phyloP scores from a whole-genome alignment of 2,888 invertebrate species.

The Dolichopus griseipennis region DNA sequence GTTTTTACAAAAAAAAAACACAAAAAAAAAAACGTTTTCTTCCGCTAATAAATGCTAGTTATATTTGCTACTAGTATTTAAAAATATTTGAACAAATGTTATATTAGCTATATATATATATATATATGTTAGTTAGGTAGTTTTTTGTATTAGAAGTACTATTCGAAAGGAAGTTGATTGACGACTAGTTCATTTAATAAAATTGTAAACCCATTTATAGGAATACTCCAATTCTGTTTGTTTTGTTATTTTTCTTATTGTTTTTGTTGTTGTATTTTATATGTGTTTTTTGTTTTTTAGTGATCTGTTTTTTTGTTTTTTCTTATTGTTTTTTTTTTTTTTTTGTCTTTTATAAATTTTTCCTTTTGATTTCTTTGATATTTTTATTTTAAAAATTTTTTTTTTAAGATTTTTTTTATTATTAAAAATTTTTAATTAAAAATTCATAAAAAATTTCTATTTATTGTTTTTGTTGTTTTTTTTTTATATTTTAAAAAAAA shows the following conservation, averaged over 20 bases:
- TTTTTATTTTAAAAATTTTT: too few species aligned
- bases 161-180: slow-evolving; percentile 3
- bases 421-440: not conserved
- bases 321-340: not conserved
- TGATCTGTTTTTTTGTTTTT: not conserved
- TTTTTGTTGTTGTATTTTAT: not conserved
- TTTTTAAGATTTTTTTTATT: not conserved
- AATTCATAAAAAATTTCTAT: slow-evolving; percentile 1
- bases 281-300: not conserved
- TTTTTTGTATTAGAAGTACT: not conserved
- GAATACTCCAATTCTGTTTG: not conserved
- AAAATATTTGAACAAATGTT: too few species aligned
- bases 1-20: too few species aligned
- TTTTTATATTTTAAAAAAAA: not conserved
- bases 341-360: not conserved
- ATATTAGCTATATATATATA: too few species aligned
- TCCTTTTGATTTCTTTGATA: not conserved
- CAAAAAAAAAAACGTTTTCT: too few species aligned
- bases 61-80: too few species aligned
- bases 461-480: too few species aligned
- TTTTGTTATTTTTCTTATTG: not conserved
- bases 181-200: not conserved
- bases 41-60: too few species aligned
- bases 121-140: too few species aligned
- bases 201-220: slow-evolving; percentile 4